phyloP scores from a whole-genome alignment of 2,113 vertebrate genomes.

The Atractosteus spatula region DNA sequence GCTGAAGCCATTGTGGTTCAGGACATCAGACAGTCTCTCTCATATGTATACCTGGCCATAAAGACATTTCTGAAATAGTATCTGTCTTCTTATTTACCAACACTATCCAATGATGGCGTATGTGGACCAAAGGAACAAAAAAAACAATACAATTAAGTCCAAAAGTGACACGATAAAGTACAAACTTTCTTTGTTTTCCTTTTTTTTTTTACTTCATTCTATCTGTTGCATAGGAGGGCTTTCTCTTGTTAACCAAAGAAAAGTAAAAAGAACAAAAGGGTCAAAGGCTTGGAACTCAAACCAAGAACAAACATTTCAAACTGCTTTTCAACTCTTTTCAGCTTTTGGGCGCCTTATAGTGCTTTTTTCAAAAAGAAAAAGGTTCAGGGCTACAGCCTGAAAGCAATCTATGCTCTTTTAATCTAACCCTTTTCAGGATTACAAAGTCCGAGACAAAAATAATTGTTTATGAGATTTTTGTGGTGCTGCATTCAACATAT shows the following conservation, averaged over 20 bases:
- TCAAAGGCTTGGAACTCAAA: neutral
- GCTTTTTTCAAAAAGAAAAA: neutral
- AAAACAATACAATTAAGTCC: too few relatives aligned
- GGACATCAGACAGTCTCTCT: too few relatives aligned
- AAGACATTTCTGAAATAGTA: too few relatives aligned
- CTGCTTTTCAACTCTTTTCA: neutral
- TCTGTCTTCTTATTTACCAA: too few relatives aligned
- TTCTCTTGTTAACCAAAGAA: neutral
- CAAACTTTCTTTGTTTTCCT: too few relatives aligned
- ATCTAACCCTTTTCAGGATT: neutral
- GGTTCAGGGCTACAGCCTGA: neutral
- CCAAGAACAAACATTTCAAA: neutral
- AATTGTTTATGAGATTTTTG: neutral
- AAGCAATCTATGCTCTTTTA: neutral
- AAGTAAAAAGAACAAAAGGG: neutral
- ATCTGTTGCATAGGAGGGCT: neutral
- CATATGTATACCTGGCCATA: too few relatives aligned
- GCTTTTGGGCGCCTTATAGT: neutral
- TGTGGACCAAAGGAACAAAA: too few relatives aligned
- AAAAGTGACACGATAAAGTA: too few relatives aligned
- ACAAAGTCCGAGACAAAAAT: neutral
- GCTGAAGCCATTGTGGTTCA: too few relatives aligned
- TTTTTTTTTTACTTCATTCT: too few relatives aligned
- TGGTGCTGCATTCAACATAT: neutral
- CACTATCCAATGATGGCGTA: too few relatives aligned